Evolutionary conservation across 2,113 vertebrate genomes (phyloP).

Genomic region (Leptodactylus fuscus): DNA sequence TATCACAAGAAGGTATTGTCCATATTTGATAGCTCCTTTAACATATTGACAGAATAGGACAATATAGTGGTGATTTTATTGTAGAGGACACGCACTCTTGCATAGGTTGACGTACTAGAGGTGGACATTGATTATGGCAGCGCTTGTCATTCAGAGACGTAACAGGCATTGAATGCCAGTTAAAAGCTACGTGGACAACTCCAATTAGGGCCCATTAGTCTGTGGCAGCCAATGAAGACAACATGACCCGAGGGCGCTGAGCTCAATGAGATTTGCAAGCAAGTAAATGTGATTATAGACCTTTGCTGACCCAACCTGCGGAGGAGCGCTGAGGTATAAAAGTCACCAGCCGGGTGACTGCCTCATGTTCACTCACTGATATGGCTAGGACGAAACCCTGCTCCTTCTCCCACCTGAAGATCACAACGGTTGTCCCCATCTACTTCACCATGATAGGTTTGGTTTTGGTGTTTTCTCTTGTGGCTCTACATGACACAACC

Average conservation of each 20-base stretch:
- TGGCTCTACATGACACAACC: slow-evolving; percentile 78
- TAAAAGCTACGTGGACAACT: slow-evolving; percentile 75
- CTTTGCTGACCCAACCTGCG: slow-evolving; percentile 60
- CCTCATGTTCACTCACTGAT: slow-evolving; percentile 35
- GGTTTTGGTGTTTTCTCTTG: slow-evolving; percentile 88
- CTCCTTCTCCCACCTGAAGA: slow-evolving; percentile 67
- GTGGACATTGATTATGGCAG: background rate
- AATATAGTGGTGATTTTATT: background rate
- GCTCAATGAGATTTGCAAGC: slow-evolving; percentile 86
- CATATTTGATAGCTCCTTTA: too few species aligned
- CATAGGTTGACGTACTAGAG: background rate
- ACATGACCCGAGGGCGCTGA: slow-evolving; percentile 78
- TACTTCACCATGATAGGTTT: slow-evolving; percentile 84
- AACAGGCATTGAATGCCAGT: background rate
- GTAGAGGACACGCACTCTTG: background rate
- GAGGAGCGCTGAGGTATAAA: slow-evolving; percentile 74
- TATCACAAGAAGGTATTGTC: background rate
- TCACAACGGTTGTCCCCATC: slow-evolving; percentile 85
- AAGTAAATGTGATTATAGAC: slow-evolving; percentile 86
- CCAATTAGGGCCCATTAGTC: slow-evolving; percentile 83
- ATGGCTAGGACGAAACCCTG: slow-evolving; percentile 60
- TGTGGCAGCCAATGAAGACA: slow-evolving; percentile 73
- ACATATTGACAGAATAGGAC: too few species aligned
- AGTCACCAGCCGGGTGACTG: slow-evolving; percentile 41
- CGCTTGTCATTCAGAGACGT: slow-evolving; percentile 3